Conservation (phyloP, 2,888 invertebrate species). For the Xylota segnis region DNA sequence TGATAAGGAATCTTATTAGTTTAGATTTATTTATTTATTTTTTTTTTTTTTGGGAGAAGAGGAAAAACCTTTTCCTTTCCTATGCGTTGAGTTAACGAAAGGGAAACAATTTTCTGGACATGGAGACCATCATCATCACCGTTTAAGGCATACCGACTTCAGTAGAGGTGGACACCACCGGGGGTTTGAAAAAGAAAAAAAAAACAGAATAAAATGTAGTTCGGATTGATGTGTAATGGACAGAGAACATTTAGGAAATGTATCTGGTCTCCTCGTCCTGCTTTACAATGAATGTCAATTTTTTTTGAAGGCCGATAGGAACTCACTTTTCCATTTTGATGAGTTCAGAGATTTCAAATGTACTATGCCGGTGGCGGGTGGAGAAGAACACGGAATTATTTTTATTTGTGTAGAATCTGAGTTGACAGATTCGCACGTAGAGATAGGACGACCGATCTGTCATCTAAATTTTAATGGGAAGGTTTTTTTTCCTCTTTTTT, state of each 20-base stretch:
- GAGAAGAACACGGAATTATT: background rate
- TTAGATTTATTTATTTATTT: conserved; percentile 39
- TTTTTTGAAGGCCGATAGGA: conserved; percentile 48
- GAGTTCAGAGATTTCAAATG: conserved; percentile 23
- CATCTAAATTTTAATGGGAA: conserved; percentile 22
- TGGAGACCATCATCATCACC: background rate
- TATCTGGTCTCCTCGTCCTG: background rate
- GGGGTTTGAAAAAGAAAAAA: background rate
- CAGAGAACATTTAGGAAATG: conserved; percentile 23
- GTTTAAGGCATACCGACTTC: background rate
- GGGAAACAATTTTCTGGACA: conserved; percentile 35
- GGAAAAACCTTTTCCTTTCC: conserved; percentile 35
- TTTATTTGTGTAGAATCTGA: conserved; percentile 12
- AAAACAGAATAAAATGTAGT: conserved; percentile 11
- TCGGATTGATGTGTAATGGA: conserved; percentile 47
- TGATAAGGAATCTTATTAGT: conserved; percentile 65
- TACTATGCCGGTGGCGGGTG: background rate
- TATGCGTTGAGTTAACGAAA: conserved; percentile 27
- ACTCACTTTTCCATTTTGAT: conserved; percentile 52
- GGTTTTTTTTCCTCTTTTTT: background rate
- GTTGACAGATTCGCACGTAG: conserved; percentile 31
- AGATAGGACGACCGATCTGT: conserved; percentile 24
- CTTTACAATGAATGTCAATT: conserved; percentile 42
- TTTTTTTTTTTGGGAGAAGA: conserved; percentile 12
- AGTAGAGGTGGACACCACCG: conserved; percentile 1